Evolutionary conservation across 2,113 vertebrate species (phyloP).

Genomic region (Odocoileus virginianus): DNA sequence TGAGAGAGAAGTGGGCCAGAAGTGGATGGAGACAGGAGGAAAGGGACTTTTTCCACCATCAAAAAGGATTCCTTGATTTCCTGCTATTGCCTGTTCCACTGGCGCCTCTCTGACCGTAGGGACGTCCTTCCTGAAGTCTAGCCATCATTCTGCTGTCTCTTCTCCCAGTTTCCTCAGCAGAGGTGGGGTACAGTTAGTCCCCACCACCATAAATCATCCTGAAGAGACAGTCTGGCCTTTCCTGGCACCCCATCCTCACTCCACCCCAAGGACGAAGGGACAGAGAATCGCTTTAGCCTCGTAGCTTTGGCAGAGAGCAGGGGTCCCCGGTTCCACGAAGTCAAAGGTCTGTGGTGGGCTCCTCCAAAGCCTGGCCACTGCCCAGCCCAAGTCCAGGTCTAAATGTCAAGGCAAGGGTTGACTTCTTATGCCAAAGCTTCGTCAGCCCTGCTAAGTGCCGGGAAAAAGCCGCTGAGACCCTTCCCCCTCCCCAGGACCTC

Average conservation of each 20-base stretch:
- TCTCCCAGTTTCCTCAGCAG: background rate
- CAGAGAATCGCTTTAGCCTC: background rate
- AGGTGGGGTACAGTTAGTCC: no score
- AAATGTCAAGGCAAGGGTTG: background rate
- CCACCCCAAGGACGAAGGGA: background rate
- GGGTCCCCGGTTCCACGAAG: background rate
- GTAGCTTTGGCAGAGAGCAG: background rate
- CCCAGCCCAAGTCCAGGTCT: background rate
- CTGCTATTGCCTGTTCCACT: background rate
- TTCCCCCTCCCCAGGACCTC: background rate
- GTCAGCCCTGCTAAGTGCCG: background rate
- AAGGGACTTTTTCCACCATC: background rate
- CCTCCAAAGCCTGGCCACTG: background rate
- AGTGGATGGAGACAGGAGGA: background rate
- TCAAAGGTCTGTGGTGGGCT: background rate
- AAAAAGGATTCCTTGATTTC: background rate
- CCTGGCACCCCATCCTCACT: background rate
- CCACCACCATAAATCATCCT: background rate
- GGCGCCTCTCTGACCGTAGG: background rate
- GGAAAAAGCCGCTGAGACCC: background rate
- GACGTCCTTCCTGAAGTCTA: conserved; percentile 25
- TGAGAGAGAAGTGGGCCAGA: background rate
- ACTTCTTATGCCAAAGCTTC: background rate
- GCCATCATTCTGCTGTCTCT: background rate
- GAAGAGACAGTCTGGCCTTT: background rate